A percentile compares a stretch with the other conserved stretches of the same genome.
Evolutionary conservation across 2,888 invertebrate species (phyloP).

Genomic region (Apomyelois bistriatella): DNA sequence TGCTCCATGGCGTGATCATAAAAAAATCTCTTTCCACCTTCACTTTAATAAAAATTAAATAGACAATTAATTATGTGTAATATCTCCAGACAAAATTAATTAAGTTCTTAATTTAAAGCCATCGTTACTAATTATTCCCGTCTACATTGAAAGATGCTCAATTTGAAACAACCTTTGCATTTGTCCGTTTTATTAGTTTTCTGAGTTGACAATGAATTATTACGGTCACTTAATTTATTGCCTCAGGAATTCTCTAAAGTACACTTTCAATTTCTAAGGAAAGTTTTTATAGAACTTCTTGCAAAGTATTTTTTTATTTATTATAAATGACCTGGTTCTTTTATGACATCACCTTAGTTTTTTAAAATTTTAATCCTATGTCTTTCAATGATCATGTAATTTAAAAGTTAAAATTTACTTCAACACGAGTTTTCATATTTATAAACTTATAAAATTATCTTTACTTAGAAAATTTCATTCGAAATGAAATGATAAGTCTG

Average conservation of each 20-base stretch:
- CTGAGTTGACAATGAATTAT: slow-evolving; percentile 47
- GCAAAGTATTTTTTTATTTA: background rate
- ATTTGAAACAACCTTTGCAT: slow-evolving; percentile 16
- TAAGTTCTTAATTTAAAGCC: slow-evolving; percentile 21
- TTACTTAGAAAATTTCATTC: too few species aligned
- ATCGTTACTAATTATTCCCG: slow-evolving; percentile 15
- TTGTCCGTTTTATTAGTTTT: slow-evolving; percentile 32
- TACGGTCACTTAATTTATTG: slow-evolving; percentile 47
- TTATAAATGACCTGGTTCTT: background rate
- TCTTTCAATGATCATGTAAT: too few species aligned
- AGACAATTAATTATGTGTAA: too few species aligned
- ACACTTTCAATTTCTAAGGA: slow-evolving; percentile 22
- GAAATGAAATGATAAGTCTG: too few species aligned
- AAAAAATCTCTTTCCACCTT: too few species aligned
- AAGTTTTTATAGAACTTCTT: slow-evolving; percentile 7
- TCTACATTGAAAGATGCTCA: slow-evolving; percentile 3
- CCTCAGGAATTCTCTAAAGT: slow-evolving; percentile 26
- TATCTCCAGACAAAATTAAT: background rate
- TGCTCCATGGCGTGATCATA: too few species aligned
- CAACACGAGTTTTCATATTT: too few species aligned
- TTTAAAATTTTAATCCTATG: too few species aligned
- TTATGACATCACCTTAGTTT: background rate
- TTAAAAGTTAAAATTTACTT: too few species aligned
- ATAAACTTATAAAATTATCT: too few species aligned
- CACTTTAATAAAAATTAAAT: background rate